Conservation (phyloP, 1,140 invertebrate species). For the Leptinotarsa texana region DNA sequence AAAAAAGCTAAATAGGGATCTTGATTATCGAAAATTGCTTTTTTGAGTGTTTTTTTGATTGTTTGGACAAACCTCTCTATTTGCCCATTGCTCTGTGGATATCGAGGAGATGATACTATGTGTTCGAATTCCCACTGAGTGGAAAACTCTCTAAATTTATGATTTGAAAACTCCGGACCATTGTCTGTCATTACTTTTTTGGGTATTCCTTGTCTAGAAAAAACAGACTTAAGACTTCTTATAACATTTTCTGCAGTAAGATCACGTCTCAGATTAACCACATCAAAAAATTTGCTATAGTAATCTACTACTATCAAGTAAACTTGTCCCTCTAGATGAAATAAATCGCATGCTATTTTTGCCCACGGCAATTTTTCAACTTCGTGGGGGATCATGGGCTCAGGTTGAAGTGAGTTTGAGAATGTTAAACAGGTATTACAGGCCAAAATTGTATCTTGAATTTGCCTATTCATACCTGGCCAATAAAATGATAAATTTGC, state of each 20-base stretch:
- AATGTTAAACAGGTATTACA: slow-evolving; percentile 22
- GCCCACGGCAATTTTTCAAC: slow-evolving; percentile 45
- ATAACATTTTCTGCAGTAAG: slow-evolving; percentile 38
- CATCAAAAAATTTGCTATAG: slow-evolving; percentile 45
- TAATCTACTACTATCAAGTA: slow-evolving; percentile 44
- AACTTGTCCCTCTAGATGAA: slow-evolving; percentile 49
- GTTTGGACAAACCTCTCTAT: not conserved
- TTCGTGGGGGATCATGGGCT: slow-evolving; percentile 48
- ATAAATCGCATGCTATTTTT: slow-evolving; percentile 49
- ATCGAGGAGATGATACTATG: not conserved
- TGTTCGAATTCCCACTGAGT: not conserved
- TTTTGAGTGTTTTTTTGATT: slow-evolving; percentile 9
- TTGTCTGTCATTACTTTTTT: not conserved
- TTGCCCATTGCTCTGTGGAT: not conserved
- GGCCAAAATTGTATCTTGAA: slow-evolving; percentile 17
- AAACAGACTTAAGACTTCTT: slow-evolving; percentile 43
- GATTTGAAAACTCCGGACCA: not conserved
- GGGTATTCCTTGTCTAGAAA: slow-evolving; percentile 30
- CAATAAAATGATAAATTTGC: slow-evolving; percentile 34
- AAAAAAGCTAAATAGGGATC: not conserved
- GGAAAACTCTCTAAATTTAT: not conserved
- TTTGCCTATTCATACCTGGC: slow-evolving; percentile 29
- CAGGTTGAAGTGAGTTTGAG: slow-evolving; percentile 15
- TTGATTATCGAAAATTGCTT: not conserved
- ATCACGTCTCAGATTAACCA: slow-evolving; percentile 34